These are phyloP conservation scores for Menidia beryllina DNA, from an alignment of 2,113 vertebrate genomes.

Conservation along the genomic window DNA sequence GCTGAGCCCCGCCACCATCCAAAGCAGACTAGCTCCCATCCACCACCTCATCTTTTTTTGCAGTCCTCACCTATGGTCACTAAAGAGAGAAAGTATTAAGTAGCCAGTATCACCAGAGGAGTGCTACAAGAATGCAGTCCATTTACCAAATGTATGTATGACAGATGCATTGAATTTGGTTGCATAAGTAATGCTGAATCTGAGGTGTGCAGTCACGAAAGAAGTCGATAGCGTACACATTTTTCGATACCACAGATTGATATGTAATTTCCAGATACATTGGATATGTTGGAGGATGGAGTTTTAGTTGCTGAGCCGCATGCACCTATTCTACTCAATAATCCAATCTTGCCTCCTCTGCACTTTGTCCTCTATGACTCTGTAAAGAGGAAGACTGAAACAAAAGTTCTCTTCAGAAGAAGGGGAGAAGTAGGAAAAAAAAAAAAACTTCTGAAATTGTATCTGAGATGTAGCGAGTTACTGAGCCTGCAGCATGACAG, in stretches of 20 bases:
- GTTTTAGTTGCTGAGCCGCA: not conserved
- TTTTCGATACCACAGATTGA: not conserved
- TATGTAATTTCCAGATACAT: slow-evolving; percentile 1
- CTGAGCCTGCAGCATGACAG: slow-evolving; percentile 66
- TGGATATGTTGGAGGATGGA: not conserved
- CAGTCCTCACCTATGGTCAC: too few relatives aligned
- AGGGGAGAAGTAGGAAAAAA: not conserved
- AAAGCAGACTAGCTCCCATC: too few relatives aligned
- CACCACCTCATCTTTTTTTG: too few relatives aligned
- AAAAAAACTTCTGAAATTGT: slow-evolving; percentile 48
- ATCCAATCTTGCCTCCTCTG: slow-evolving; percentile 16
- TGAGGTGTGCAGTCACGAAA: not conserved
- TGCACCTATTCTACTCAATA: slow-evolving; percentile 12
- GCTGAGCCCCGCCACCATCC: too few relatives aligned
- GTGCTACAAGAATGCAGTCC: not conserved
- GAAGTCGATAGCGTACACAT: not conserved
- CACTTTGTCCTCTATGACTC: slow-evolving; percentile 12
- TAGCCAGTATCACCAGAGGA: not conserved
- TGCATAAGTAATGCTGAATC: not conserved
- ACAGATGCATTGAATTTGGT: not conserved
- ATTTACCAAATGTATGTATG: not conserved
- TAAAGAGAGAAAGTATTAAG: not conserved
- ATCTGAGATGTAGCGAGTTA: slow-evolving; percentile 67
- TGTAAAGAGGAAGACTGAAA: slow-evolving; percentile 22
- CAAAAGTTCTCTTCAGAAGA: slow-evolving; percentile 9